phyloP scores from a whole-genome alignment of 2,888 invertebrate genomes.

The Cantharis rustica region DNA sequence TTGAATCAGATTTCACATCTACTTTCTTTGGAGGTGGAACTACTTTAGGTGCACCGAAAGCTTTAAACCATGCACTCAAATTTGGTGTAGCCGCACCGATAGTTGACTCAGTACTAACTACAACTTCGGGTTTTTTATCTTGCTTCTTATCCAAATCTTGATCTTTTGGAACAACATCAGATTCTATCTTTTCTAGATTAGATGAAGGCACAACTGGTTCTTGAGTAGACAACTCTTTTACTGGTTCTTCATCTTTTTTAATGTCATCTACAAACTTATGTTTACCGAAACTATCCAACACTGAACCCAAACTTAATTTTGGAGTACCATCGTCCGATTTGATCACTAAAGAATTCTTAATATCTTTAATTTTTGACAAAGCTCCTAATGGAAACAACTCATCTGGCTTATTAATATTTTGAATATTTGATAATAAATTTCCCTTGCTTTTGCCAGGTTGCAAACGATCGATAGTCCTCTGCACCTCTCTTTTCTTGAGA shows the following conservation, averaged over 20 bases:
- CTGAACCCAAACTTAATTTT: constrained; percentile 83
- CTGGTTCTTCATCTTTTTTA: constrained; percentile 47
- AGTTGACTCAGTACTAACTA: constrained; percentile 20
- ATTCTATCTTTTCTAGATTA: constrained; percentile 23
- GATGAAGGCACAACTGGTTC: constrained; percentile 34
- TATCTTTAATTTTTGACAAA: constrained; percentile 63
- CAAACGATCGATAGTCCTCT: constrained; percentile 80
- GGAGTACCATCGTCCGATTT: constrained; percentile 74
- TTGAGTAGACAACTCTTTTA: constrained; percentile 37
- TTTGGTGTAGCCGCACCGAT: constrained; percentile 72
- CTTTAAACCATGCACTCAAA: constrained; percentile 90
- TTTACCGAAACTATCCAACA: constrained; percentile 75
- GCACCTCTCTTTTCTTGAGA: constrained; percentile 69
- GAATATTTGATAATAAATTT: constrained; percentile 75
- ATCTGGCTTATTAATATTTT: constrained; percentile 63
- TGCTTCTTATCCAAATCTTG: constrained; percentile 36
- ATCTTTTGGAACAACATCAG: constrained; percentile 39
- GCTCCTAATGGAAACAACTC: constrained; percentile 63
- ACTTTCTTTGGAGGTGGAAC: constrained; percentile 55
- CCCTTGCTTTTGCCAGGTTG: constrained; percentile 90
- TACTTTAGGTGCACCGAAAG: constrained; percentile 84
- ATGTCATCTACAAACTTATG: constrained; percentile 66
- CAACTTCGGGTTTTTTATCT: constrained; percentile 35
- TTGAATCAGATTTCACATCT: constrained; percentile 53
- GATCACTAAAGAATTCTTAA: constrained; percentile 61